Evolutionary conservation across 1,140 invertebrate genomes (phyloP), one percentile per base, ranked within the genome.

Genomic region (Apis dorsata): DNA sequence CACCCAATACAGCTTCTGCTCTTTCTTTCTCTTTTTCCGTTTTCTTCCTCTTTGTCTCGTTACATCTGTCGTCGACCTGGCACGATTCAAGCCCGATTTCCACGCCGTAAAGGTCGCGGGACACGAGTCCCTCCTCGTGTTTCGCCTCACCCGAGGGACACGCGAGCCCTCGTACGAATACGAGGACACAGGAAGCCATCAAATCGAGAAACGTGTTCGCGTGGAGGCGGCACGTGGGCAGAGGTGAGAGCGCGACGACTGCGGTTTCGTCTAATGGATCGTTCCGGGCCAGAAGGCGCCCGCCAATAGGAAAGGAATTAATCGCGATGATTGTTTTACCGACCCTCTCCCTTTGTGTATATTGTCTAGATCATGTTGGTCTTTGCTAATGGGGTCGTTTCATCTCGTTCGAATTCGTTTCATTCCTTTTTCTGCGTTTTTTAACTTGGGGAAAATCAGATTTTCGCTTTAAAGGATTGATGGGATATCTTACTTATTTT

Each of bases 11-110:
- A 24, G 13, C 2, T 15, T 60, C 63, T 60, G n/a, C 12, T 53
- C 68, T 7, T 44, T 3, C 17, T 24, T 4, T 44, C 34, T 68
- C n/a, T 8, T n/a, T 28, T 68, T 0, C 9, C 1, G 21, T 8
- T n/a, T 9, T 28, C 1, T 17, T 21, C 8, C 7, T 34, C 57
- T 17, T 59, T 59, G 57, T 44, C 17, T 15, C n/a, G n/a, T 79
- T 69, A 74, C 87, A 88, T 88, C 86, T 88, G 86, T 74, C 80
- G 80, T 57, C 12, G 60, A 68, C 63, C 81, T 44, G 63, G 49
- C 34, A 70, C 49, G 80, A 62, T 59, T 70, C 44, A 19, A 55
- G 21, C 34, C 49, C 44, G 72, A 69, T 63, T 69, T 81, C 74
- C 63, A 71, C 72, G 69, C 28, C 59, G 11, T 65, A 72, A 83